Percentiles rank a stretch among this genome's conserved stretches.
Evolutionary conservation across 2,113 vertebrate genomes (phyloP).

Genomic region (Aptenodytes patagonicus): DNA sequence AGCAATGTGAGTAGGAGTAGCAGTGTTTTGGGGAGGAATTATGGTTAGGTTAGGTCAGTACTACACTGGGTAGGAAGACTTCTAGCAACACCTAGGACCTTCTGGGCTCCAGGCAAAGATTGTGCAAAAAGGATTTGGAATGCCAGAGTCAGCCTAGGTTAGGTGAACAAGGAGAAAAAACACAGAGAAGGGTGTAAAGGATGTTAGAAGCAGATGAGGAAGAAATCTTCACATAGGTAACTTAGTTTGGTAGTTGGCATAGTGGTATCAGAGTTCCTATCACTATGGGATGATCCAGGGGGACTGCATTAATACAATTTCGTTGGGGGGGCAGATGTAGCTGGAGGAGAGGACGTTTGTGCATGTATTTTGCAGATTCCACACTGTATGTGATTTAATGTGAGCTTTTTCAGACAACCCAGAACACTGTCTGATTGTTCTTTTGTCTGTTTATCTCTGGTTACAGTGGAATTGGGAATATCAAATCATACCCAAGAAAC

Average conservation of each 20-base stretch:
- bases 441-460: neutral
- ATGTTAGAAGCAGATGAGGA: neutral
- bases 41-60: neutral
- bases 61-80: neutral
- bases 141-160: neutral
- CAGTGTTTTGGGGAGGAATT: neutral
- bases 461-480: neutral
- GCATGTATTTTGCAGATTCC: neutral
- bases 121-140: neutral
- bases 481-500: neutral
- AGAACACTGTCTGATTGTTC: neutral
- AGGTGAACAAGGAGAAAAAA: neutral
- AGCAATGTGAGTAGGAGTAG: neutral
- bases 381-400: neutral
- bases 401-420: neutral
- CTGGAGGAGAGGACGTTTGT: neutral
- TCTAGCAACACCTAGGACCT: neutral
- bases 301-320: neutral
- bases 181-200: neutral
- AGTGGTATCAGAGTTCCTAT: neutral
- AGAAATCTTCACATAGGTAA: neutral
- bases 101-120: neutral
- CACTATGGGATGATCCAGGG: neutral
- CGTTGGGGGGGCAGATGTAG: neutral
- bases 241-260: neutral